Base-by-base conservation (phyloP, 1,140 invertebrate genomes). In the Cyclina sinensis region DNA sequence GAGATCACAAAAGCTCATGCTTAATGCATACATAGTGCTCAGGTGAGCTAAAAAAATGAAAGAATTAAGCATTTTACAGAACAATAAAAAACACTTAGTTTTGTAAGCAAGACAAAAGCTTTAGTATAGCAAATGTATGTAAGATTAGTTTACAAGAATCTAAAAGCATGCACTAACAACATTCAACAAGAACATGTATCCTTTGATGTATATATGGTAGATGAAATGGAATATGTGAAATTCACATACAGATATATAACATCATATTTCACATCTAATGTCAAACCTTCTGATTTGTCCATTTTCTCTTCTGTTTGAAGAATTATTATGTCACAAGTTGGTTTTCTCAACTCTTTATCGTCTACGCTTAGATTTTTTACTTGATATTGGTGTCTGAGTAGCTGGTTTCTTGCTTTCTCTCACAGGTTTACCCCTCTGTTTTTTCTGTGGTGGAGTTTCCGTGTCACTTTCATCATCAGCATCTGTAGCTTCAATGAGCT, bases 381-480 rank as follows among this genome's bases (percentile, higher is more conserved):
- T 24, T 54, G 76, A 43, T 35, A 54, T 81, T 32, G 46, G 16
- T n/a, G n/a, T 27, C 24, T 27, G 46, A 24, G 46, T 18, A 30
- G n/a, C 74, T 24, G 21, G 11, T 4, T 48, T 27, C 3, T 51
- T 54, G 27, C 48, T 78, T 78, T 9, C 48, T 21, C 14, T 78
- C 2, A 24, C n/a, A 3, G 48, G 43, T 37, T 78, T 78, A 27
- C 74, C 30, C 24, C 43, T 78, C 30, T 48, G 74, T 30, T 68
- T 81, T 37, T 81, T 62, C 30, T n/a, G 76, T 62, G 79, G 79
- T 7, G 32, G 14, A 59, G 21, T 0, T 65, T 48, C 79, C 5
- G 7, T 57, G n/a, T 81, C 74, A 35, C 48, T 54, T 4, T 32
- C 48, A 54, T 78, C 74, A 78, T 76, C 73, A 76, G 74, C 74